phyloP scores from a whole-genome alignment of 2,113 vertebrate genomes.

The Piprites chloris region DNA sequence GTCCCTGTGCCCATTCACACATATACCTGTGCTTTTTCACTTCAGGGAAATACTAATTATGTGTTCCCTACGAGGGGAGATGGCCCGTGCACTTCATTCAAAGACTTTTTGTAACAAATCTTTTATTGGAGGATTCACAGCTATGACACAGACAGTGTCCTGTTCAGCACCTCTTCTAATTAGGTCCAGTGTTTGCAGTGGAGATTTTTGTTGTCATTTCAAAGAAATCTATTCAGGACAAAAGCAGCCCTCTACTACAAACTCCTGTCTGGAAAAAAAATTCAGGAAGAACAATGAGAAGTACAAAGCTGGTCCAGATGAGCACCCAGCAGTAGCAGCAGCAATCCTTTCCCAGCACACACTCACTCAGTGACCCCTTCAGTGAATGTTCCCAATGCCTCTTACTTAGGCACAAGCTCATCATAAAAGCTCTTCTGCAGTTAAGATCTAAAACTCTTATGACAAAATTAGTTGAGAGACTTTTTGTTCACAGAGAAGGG shows the following conservation, averaged over 20 bases:
- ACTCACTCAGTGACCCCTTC: not conserved
- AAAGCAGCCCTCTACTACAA: not conserved
- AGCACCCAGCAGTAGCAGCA: not conserved
- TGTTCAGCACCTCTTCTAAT: not conserved
- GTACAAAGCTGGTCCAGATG: not conserved
- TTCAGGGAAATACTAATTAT: not conserved
- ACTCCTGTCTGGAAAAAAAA: not conserved
- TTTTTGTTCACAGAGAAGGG: not conserved
- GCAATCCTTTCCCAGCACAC: no score
- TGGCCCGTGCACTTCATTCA: not conserved
- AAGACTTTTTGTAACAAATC: not conserved
- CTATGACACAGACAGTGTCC: not conserved
- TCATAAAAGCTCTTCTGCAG: not conserved
- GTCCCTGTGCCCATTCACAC: not conserved
- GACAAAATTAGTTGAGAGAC: not conserved
- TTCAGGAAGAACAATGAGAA: not conserved
- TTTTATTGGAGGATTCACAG: not conserved
- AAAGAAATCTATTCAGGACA: not conserved
- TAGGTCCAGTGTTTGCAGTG: not conserved
- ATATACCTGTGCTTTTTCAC: rapidly evolving
- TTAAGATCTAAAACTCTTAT: not conserved
- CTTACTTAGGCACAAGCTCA: not conserved
- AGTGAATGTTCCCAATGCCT: not conserved
- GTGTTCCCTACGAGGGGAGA: not conserved
- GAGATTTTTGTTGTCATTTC: not conserved